Base-by-base conservation (phyloP, 1,140 invertebrate species). In the Aethina tumida region DNA sequence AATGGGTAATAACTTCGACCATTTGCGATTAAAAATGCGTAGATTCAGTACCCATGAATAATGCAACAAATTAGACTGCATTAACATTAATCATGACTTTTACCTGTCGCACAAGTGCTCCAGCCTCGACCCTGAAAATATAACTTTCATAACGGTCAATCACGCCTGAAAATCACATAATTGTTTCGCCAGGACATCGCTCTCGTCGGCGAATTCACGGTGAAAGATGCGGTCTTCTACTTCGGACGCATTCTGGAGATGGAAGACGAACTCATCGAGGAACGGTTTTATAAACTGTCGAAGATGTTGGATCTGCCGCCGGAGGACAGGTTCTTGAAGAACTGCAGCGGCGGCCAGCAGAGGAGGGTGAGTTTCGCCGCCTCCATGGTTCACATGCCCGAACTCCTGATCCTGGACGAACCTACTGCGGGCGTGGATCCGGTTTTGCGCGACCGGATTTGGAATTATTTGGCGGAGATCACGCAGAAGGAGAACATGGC, bases 371-470 rank as follows among this genome's bases (percentile, higher is more conserved):
- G 87, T 0, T 78, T 96, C 30, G 89, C 88, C 2, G 79, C 80
- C 5, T 84, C 89, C 1, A 61, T 96, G 45, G 71, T 96, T 0
- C 88, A 95, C 49, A 78, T 84, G 46, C 89, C 91, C 0, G 80
- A 92, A 58, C 62, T 95, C 1, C 62, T 95, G 1, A 89, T 96
- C 33, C 64, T 96, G 32, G 92, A 96, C 59, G 91, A 96, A 62
- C 91, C 91, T 0, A 95, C 90, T 0, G 90, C 93, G 7, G 91
- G 90, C 5, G 68, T 95, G 18, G 91, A 96, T 68, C 90, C 91
- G 2, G 66, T 94, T 36, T 63, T 96, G 12, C 73, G 90, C 62
- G 82, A 90, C 58, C 81, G 76, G 86, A 95, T 97, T 51, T 97
- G 92, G 92, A 71, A 86, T 18, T 82, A 88, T 57, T 66, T 96